phyloP scores from a whole-genome alignment of 2,797 vertebrate genomes.

The Lagocephalus sceleratus region DNA sequence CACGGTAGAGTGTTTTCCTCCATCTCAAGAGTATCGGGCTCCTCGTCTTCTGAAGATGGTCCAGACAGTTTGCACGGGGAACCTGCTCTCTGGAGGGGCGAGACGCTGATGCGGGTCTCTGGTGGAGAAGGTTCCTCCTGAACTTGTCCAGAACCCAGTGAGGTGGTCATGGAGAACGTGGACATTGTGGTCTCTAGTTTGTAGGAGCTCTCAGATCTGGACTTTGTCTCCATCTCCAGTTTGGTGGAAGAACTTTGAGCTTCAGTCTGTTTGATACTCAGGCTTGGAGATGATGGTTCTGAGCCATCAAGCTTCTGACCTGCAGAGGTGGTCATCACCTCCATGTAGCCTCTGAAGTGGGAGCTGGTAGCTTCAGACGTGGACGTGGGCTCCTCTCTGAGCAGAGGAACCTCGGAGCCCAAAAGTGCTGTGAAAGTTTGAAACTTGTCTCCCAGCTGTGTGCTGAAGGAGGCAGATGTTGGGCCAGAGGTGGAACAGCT shows the following conservation, averaged over 20 bases:
- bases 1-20: constrained; percentile 68
- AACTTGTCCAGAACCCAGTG: constrained; percentile 42
- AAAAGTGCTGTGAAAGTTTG: constrained; percentile 48
- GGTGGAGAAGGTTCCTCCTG: constrained; percentile 53
- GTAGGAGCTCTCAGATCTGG: constrained; percentile 65
- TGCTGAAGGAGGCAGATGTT: constrained; percentile 69
- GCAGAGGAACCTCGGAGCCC: constrained; percentile 55
- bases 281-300: constrained; percentile 34
- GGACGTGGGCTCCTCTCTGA: constrained; percentile 72
- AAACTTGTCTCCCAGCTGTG: constrained; percentile 53
- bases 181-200: constrained; percentile 35
- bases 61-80: constrained; percentile 54
- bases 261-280: constrained; percentile 54
- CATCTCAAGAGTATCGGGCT: constrained; percentile 55
- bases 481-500: constrained; percentile 70
- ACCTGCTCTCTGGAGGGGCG: constrained; percentile 75
- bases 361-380: constrained; percentile 62
- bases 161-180: constrained; percentile 14
- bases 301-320: constrained; percentile 37
- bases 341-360: constrained; percentile 81
- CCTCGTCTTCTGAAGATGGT: constrained; percentile 63
- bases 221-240: constrained; percentile 71
- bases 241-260: constrained; percentile 49
- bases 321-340: constrained; percentile 75
- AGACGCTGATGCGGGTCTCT: constrained; percentile 74